phyloP scores from a whole-genome alignment of 53 echinoderm and acorn worm species.

The Stichopus horrens region DNA sequence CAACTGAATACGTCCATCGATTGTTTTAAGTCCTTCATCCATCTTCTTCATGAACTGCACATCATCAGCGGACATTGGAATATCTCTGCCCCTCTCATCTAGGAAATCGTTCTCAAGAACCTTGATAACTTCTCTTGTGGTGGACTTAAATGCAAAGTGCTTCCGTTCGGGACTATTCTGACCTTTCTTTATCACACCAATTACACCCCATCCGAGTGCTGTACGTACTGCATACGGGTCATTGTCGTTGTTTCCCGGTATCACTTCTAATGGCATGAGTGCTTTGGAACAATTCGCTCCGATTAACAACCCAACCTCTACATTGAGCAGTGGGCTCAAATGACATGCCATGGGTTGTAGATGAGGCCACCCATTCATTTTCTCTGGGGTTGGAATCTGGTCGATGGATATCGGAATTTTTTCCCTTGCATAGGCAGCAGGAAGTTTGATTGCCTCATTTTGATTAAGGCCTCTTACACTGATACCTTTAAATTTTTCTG shows the following conservation, averaged over 20 bases:
- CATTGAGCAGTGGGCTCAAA: slow-evolving; percentile 47
- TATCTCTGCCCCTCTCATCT: slow-evolving; percentile 5
- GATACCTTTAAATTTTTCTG: background rate
- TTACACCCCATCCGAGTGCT: slow-evolving; percentile 60
- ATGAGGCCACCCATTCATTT: slow-evolving; percentile 57
- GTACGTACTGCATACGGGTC: slow-evolving; percentile 67
- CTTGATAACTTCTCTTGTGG: slow-evolving; percentile 37
- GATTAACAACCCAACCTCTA: slow-evolving; percentile 57
- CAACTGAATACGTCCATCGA: slow-evolving; percentile 59
- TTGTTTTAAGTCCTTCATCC: slow-evolving; percentile 53
- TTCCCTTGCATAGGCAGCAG: slow-evolving; percentile 43
- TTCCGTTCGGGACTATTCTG: background rate
- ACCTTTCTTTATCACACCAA: slow-evolving; percentile 13
- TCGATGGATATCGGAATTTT: slow-evolving; percentile 45
- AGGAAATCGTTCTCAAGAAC: slow-evolving; percentile 56
- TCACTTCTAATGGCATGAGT: slow-evolving; percentile 42
- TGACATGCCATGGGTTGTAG: slow-evolving; percentile 17
- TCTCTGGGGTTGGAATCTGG: slow-evolving; percentile 61
- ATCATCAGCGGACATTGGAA: slow-evolving; percentile 51
- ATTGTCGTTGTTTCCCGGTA: slow-evolving; percentile 27
- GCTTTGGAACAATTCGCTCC: slow-evolving; percentile 53
- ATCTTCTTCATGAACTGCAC: slow-evolving; percentile 50
- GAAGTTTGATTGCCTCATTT: slow-evolving; percentile 7
- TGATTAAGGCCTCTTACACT: background rate
- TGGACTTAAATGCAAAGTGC: slow-evolving; percentile 18